Conservation (phyloP, 2,797 vertebrate genomes). For the Peromyscus attwateri region DNA sequence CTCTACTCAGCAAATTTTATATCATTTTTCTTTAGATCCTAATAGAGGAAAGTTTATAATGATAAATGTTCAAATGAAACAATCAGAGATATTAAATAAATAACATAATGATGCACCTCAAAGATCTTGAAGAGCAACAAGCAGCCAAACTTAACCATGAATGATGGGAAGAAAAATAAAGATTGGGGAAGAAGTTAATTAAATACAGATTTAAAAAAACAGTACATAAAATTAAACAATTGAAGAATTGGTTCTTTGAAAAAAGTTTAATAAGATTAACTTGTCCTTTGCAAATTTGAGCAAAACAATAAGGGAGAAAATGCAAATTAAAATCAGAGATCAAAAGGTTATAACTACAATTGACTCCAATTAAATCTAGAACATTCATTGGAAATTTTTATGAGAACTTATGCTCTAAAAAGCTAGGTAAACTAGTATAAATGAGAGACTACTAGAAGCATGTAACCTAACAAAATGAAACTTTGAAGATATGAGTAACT, state of each 20-base stretch:
- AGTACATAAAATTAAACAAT: not conserved
- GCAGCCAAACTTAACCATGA: too few relatives aligned
- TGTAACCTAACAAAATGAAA: not conserved
- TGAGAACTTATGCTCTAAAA: not conserved
- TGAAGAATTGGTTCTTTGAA: not conserved
- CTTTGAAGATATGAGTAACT: not conserved
- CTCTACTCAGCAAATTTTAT: not conserved
- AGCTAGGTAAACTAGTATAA: not conserved
- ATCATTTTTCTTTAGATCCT: not conserved
- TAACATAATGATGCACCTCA: not conserved
- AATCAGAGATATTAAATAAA: not conserved
- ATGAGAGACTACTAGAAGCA: not conserved
- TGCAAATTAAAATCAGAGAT: not conserved
- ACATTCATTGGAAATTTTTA: not conserved
- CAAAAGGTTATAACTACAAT: not conserved
- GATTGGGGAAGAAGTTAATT: not conserved
- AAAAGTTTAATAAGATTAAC: not conserved
- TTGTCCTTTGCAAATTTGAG: not conserved
- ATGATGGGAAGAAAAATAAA: not conserved
- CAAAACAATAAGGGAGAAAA: not conserved
- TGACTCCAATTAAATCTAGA: not conserved
- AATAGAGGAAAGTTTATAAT: not conserved
- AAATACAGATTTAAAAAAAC: not conserved
- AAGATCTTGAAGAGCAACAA: not conserved
- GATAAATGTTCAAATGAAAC: not conserved